A percentile compares a stretch with the other conserved stretches of the same genome.
phyloP scores from a whole-genome alignment of 2,888 invertebrate genomes.

The Drosophila kokeensis region DNA sequence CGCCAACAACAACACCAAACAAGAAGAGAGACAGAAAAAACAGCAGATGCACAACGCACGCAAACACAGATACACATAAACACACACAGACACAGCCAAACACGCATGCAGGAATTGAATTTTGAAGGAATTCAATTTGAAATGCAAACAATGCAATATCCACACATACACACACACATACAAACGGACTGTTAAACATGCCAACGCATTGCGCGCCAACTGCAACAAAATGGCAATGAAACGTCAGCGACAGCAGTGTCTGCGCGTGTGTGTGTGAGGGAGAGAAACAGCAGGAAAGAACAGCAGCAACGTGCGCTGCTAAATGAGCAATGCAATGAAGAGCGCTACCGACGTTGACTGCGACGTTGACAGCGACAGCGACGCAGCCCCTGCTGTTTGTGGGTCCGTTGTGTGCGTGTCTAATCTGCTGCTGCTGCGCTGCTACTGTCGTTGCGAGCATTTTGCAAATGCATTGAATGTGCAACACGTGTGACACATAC shows the following conservation, averaged over 20 bases:
- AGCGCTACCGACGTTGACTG: neutral
- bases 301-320: slow-evolving; percentile 11
- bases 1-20: slow-evolving; percentile 38
- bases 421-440: slow-evolving; percentile 54
- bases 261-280: neutral
- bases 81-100: slow-evolving; percentile 13
- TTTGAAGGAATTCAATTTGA: slow-evolving; percentile 80
- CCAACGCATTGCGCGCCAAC: slow-evolving; percentile 72
- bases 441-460: slow-evolving; percentile 18
- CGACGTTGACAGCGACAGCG: neutral
- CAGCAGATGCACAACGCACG: slow-evolving; percentile 77
- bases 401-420: slow-evolving; percentile 63
- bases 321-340: slow-evolving; percentile 51
- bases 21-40: slow-evolving; percentile 58
- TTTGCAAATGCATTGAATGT: slow-evolving; percentile 56
- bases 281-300: slow-evolving; percentile 13
- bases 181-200: slow-evolving; percentile 39
- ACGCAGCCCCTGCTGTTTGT: slow-evolving; percentile 34
- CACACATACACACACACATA: slow-evolving; percentile 38
- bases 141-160: slow-evolving; percentile 76
- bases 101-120: slow-evolving; percentile 52
- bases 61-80: slow-evolving; percentile 60
- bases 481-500: slow-evolving; percentile 65
- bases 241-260: slow-evolving; percentile 24
- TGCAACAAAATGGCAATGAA: slow-evolving; percentile 81